These are phyloP conservation scores for Blennius ocellaris DNA, from an alignment of 2,113 vertebrate genomes.

Conservation along the genomic window DNA sequence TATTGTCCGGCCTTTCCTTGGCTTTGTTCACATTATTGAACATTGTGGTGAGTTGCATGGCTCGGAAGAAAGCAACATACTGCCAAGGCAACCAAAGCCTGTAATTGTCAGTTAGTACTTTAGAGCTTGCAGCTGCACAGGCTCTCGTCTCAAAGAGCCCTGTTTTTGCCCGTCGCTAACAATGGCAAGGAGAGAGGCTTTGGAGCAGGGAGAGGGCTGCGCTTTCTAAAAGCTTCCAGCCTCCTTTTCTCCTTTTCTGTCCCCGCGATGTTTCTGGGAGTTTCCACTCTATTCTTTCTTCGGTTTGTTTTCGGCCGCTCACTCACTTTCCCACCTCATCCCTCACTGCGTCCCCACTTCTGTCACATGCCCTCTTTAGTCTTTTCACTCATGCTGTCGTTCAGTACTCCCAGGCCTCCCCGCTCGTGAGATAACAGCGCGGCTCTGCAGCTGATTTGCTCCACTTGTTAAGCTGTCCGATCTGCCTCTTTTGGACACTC, in stretches of 20 bases:
- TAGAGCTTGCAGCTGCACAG: slow-evolving; percentile 75
- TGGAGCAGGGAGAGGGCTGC: neutral
- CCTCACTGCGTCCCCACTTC: slow-evolving; percentile 31
- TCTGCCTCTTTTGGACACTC: slow-evolving; percentile 52
- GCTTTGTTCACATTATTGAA: slow-evolving; percentile 67
- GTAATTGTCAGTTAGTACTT: slow-evolving; percentile 72
- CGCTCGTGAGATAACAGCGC: slow-evolving; percentile 25
- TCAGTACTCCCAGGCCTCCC: slow-evolving; percentile 1
- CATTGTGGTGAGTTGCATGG: slow-evolving; percentile 68
- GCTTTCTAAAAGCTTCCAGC: slow-evolving; percentile 16
- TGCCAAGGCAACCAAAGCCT: slow-evolving; percentile 74
- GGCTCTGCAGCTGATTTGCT: slow-evolving; percentile 12
- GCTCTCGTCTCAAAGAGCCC: slow-evolving; percentile 56
- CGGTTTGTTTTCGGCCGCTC: slow-evolving; percentile 37
- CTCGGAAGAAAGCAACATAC: slow-evolving; percentile 79
- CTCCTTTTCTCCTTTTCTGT: slow-evolving; percentile 18
- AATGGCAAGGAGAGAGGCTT: slow-evolving; percentile 38
- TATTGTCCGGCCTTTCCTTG: slow-evolving; percentile 79
- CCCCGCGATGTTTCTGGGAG: slow-evolving; percentile 1
- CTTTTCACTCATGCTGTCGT: slow-evolving; percentile 53
- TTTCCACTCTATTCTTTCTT: slow-evolving; percentile 12
- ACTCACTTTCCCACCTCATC: slow-evolving; percentile 46
- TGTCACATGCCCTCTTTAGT: slow-evolving; percentile 54
- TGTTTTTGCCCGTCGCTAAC: slow-evolving; percentile 57
- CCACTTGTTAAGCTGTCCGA: slow-evolving; percentile 53